Evolutionary conservation across 2,797 vertebrate species (phyloP).

Genomic region (Ptychadena robeensis): DNA sequence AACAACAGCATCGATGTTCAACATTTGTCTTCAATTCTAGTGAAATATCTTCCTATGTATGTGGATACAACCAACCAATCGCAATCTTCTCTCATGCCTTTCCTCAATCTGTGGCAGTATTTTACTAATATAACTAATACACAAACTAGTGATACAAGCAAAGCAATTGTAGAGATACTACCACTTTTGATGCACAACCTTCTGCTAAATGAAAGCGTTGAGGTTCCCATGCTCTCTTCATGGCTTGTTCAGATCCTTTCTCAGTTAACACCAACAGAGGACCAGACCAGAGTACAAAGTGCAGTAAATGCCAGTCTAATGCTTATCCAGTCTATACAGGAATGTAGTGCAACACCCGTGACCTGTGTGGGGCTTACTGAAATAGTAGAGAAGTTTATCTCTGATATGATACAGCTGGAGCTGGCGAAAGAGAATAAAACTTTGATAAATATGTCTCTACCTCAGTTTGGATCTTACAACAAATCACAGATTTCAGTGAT

Average conservation of each 20-base stretch:
- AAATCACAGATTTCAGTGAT: slow-evolving; percentile 4
- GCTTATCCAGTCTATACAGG: slow-evolving; percentile 1
- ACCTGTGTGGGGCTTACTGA: slow-evolving; percentile 23
- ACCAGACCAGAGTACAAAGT: slow-evolving; percentile 24
- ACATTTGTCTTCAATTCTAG: slow-evolving; percentile 39
- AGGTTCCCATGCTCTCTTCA: slow-evolving; percentile 1
- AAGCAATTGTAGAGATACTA: slow-evolving; percentile 14
- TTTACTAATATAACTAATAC: slow-evolving; percentile 19
- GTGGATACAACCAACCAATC: neutral
- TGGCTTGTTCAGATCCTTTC: slow-evolving; percentile 14
- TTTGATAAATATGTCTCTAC: slow-evolving; percentile 11
- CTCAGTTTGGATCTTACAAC: slow-evolving; percentile 1
- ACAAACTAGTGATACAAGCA: neutral
- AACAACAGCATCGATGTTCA: slow-evolving; percentile 20
- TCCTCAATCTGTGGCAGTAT: slow-evolving; percentile 19
- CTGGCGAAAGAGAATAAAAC: slow-evolving; percentile 9
- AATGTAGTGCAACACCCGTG: neutral
- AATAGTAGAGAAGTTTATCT: slow-evolving; percentile 14
- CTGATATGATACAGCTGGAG: slow-evolving; percentile 18
- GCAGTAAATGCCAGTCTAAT: slow-evolving; percentile 32
- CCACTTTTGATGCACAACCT: slow-evolving; percentile 20
- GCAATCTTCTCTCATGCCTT: slow-evolving; percentile 1
- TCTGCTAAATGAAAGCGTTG: slow-evolving; percentile 19
- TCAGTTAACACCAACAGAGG: slow-evolving; percentile 17
- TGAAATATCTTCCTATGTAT: slow-evolving; percentile 17